These are phyloP conservation scores for Ophioderma brevispina DNA, from an alignment of 35 echinoderm and acorn worm species.

Conservation along the genomic window DNA sequence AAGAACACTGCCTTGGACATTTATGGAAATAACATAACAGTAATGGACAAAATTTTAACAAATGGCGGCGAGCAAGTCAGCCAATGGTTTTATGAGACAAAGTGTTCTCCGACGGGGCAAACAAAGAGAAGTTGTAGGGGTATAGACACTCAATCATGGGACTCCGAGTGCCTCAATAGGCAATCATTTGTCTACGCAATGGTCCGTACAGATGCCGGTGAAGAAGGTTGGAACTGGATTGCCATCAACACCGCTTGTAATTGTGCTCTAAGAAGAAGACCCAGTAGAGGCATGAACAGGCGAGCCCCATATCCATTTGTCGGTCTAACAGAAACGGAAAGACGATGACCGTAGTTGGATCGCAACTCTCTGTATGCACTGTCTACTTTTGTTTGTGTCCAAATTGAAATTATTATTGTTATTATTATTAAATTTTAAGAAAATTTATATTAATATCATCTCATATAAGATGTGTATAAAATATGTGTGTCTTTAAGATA, in stretches of 20 bases:
- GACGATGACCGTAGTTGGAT: background rate
- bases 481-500: too few species aligned
- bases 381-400: background rate
- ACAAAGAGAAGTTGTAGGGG: slow-evolving; percentile 28
- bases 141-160: slow-evolving; percentile 49
- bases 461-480: too few species aligned
- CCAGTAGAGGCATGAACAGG: background rate
- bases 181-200: slow-evolving; percentile 66
- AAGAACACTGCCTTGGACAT: slow-evolving; percentile 52
- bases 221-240: slow-evolving; percentile 76
- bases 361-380: background rate
- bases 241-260: slow-evolving; percentile 68
- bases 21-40: slow-evolving; percentile 66
- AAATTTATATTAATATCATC: too few species aligned
- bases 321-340: background rate
- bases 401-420: background rate
- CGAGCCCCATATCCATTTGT: slow-evolving; percentile 2
- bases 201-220: slow-evolving; percentile 34
- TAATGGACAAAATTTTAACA: slow-evolving; percentile 60
- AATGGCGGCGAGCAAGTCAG: slow-evolving; percentile 18
- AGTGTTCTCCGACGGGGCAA: slow-evolving; percentile 18
- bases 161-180: slow-evolving; percentile 60
- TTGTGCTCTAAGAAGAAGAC: slow-evolving; percentile 54
- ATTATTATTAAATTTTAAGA: too few species aligned
- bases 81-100: slow-evolving; percentile 76